These are phyloP conservation scores for Piscicola geometra DNA, from an alignment of 2,888 invertebrate genomes.

Conservation along the genomic window DNA sequence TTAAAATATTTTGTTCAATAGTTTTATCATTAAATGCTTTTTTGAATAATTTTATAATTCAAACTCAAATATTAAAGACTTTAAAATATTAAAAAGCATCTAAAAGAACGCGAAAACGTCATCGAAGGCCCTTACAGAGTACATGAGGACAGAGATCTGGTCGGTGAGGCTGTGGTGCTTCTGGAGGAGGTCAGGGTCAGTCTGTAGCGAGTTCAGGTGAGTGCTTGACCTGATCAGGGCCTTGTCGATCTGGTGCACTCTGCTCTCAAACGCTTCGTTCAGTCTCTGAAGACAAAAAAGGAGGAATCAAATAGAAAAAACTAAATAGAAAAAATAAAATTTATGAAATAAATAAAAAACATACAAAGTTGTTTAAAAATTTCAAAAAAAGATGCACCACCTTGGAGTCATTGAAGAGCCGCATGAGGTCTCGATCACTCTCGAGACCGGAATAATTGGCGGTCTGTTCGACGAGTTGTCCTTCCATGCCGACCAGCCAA, in stretches of 20 bases:
- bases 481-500: constrained; percentile 20
- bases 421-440: background rate
- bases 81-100: too few relatives aligned
- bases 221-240: constrained; percentile 15
- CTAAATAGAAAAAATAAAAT: background rate
- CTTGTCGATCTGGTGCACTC: constrained; percentile 21
- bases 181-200: background rate
- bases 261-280: constrained; percentile 16
- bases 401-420: background rate
- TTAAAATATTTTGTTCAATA: too few relatives aligned
- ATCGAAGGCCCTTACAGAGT: background rate
- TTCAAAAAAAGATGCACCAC: too few relatives aligned
- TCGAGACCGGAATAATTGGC: constrained; percentile 9
- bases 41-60: too few relatives aligned
- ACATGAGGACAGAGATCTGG: constrained; percentile 14
- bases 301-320: background rate
- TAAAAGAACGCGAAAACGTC: background rate
- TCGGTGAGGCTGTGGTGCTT: constrained; percentile 19
- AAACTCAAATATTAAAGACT: too few relatives aligned
- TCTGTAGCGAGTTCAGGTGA: background rate
- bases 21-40: too few relatives aligned
- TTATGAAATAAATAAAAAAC: background rate
- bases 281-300: constrained; percentile 8
- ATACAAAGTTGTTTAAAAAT: background rate
- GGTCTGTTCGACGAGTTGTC: background rate